Conservation (phyloP, 2,888 invertebrate genomes). For the Cephonodes hylas region DNA sequence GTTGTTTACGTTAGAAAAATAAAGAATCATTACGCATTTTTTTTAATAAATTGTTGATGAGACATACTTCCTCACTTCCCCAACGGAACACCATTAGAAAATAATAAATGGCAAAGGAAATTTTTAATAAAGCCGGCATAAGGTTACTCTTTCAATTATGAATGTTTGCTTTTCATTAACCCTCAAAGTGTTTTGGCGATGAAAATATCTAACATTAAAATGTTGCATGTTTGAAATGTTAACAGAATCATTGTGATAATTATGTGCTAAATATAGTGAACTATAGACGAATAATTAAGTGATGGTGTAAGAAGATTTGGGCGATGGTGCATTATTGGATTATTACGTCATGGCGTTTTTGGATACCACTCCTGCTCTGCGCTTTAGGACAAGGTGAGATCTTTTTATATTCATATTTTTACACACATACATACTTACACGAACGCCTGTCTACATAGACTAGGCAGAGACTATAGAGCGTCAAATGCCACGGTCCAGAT, state of each 20-base stretch:
- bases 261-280: conserved; percentile 39
- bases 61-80: not conserved
- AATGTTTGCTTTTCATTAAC: conserved; percentile 4
- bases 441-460: too few relatives aligned
- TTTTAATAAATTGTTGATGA: not conserved
- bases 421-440: too few relatives aligned
- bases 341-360: conserved; percentile 46
- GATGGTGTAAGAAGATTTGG: conserved; percentile 50
- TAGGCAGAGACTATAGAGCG: too few relatives aligned
- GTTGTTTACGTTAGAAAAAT: too few relatives aligned
- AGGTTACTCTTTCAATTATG: not conserved
- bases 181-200: conserved; percentile 27
- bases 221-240: conserved; percentile 19
- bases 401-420: not conserved
- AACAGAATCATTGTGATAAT: conserved; percentile 39
- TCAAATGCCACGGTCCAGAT: too few relatives aligned
- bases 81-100: not conserved
- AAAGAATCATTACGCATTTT: not conserved
- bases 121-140: conserved; percentile 1
- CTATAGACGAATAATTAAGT: conserved; percentile 34
- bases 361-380: conserved; percentile 46
- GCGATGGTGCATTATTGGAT: conserved; percentile 56
- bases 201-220: conserved; percentile 22
- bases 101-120: conserved; percentile 1
- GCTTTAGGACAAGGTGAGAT: conserved; percentile 52